phyloP scores from a whole-genome alignment of 2,888 invertebrate genomes.

The Charanyca ferruginea region DNA sequence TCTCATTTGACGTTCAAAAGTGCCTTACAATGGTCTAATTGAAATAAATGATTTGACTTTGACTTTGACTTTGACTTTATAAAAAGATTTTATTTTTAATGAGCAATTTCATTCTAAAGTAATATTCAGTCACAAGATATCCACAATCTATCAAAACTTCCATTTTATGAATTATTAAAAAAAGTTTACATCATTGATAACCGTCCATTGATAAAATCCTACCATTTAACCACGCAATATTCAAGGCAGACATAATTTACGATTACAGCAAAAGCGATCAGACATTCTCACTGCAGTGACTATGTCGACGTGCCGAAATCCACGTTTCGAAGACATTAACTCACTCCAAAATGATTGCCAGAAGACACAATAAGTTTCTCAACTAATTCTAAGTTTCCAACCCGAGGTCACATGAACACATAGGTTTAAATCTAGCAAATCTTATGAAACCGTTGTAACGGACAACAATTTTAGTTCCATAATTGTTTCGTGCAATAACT shows the following conservation, averaged over 20 bases:
- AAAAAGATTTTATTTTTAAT: too few relatives aligned
- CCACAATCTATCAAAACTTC: too few relatives aligned
- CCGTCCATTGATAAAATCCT: neutral
- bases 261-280: neutral
- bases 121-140: too few relatives aligned
- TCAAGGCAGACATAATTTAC: neutral
- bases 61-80: too few relatives aligned
- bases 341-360: neutral
- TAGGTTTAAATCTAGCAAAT: conserved; percentile 34
- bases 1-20: too few relatives aligned
- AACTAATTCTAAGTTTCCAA: conserved; percentile 21
- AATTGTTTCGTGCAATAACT: conserved; percentile 53
- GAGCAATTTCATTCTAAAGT: too few relatives aligned
- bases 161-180: too few relatives aligned
- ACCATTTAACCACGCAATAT: neutral
- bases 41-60: too few relatives aligned
- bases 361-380: conserved; percentile 34
- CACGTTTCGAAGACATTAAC: conserved; percentile 20
- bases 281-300: neutral
- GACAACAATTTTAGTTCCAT: conserved; percentile 43
- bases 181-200: neutral
- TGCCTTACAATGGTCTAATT: too few relatives aligned
- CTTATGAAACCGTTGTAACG: conserved; percentile 44
- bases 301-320: conserved; percentile 10
- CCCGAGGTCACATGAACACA: conserved; percentile 41